Base-by-base conservation (phyloP, 2,113 vertebrate species). In the Upupa epops region DNA sequence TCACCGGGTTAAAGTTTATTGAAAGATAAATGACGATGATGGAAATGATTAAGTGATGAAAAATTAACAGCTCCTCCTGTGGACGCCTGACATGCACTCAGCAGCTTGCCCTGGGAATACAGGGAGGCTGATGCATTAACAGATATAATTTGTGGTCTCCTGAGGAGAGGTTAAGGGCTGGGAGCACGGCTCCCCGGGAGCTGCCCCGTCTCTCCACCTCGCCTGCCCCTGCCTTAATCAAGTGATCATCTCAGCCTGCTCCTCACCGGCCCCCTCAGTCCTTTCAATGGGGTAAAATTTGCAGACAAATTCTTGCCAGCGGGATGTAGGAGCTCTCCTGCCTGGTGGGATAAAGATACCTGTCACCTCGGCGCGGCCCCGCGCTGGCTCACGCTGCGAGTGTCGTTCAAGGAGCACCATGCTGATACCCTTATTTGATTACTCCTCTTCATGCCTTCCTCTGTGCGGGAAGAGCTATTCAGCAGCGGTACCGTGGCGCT, bases 291-390 rank as follows among this genome's bases (percentile, higher is more conserved):
- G 96, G 97, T 91, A 96, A 98, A 98, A 97, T 97, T 92, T 97
- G 98, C 97, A 93, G 95, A 98, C 98, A 98, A 99, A 99, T 99
- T 99, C 98, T 97, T 96, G 98, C 98, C 98, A 98, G 98, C 98
- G 59, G 99, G 99, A 97, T 13, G 92, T 97, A 94, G 96, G 95
- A 95, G 97, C 95, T 91, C 92, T 97, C 98, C 98, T 97, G 98
- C 40, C 8, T 97, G 97, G 98, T 90, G 29, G 96, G 96, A 97
- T 98, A 96, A 99, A 98, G 98, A 98, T 97, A 98, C 98, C 98
- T 98, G 98, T 97, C 97, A 97, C 98, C 98, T 97, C 94, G 69
- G 92, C 95, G 96, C 94, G 96, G 97, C 96, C 98, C 95, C 52
- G 95, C 95, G 83, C 96, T 91, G 28, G 70, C 95, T 96, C 98